Conservation (phyloP, 2,888 invertebrate genomes). For the Caenorhabditis panamensis region DNA sequence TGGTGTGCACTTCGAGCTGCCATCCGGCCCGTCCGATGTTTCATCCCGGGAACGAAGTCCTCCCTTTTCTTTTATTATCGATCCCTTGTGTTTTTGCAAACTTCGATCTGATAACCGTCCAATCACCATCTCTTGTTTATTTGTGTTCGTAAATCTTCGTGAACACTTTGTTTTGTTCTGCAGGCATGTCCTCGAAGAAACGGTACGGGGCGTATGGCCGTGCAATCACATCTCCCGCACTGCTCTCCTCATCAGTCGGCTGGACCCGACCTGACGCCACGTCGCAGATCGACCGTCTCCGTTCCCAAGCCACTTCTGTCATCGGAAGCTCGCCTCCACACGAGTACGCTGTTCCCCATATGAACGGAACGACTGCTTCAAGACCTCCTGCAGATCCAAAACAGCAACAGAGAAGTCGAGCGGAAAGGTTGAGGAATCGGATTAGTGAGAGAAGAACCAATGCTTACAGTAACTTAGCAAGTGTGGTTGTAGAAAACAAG, state of each 20-base stretch:
- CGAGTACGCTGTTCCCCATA: slow-evolving; percentile 58
- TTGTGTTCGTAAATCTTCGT: slow-evolving; percentile 4
- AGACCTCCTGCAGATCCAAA: slow-evolving; percentile 57
- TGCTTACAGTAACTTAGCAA: slow-evolving; percentile 45
- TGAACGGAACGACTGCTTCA: slow-evolving; percentile 18
- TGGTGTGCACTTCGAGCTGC: slow-evolving; percentile 46
- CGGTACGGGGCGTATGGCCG: slow-evolving; percentile 64
- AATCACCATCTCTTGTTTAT: slow-evolving; percentile 20
- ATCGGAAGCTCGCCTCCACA: slow-evolving; percentile 39
- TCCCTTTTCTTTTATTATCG: not conserved
- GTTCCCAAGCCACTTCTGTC: slow-evolving; percentile 34
- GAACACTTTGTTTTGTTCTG: slow-evolving; percentile 10
- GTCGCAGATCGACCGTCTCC: slow-evolving; percentile 49
- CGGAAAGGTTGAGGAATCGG: slow-evolving; percentile 56
- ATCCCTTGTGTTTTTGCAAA: too few relatives aligned
- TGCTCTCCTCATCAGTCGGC: slow-evolving; percentile 63
- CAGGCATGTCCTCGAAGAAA: slow-evolving; percentile 58
- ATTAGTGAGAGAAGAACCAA: slow-evolving; percentile 58
- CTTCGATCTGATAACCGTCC: too few relatives aligned
- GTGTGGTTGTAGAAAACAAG: not conserved
- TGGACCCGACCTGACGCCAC: slow-evolving; percentile 60
- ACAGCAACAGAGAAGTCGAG: slow-evolving; percentile 53
- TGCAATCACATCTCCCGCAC: slow-evolving; percentile 67
- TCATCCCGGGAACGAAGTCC: slow-evolving; percentile 45
- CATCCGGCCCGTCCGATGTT: slow-evolving; percentile 42